phyloP scores from a whole-genome alignment of 2,888 invertebrate genomes.

The Tenthredo amoena region DNA sequence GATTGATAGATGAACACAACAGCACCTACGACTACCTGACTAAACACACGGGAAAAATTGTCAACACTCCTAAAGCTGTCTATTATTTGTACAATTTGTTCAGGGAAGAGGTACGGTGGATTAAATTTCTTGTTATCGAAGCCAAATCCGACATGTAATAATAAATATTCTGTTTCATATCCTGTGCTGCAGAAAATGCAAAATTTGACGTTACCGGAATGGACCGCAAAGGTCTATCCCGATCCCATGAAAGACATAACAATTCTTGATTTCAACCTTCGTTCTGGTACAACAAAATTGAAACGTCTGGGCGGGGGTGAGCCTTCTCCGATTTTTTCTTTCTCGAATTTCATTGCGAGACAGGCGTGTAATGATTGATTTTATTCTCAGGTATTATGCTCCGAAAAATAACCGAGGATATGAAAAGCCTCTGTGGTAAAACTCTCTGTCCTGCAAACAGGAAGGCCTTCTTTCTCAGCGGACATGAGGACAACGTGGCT shows the following conservation, averaged over 20 bases:
- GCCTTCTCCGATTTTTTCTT: not conserved
- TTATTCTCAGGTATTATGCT: slow-evolving; percentile 65
- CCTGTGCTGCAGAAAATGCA: slow-evolving; percentile 64
- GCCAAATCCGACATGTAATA: slow-evolving; percentile 33
- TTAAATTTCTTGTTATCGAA: slow-evolving; percentile 38
- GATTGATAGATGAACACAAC: slow-evolving; percentile 72
- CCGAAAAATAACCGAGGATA: slow-evolving; percentile 69
- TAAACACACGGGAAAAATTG: slow-evolving; percentile 72
- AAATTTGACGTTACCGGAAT: slow-evolving; percentile 76
- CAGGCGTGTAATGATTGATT: not conserved
- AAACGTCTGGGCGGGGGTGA: slow-evolving; percentile 76
- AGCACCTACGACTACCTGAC: slow-evolving; percentile 76
- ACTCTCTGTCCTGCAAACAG: slow-evolving; percentile 63
- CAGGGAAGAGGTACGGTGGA: slow-evolving; percentile 73
- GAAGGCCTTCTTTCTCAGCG: slow-evolving; percentile 70
- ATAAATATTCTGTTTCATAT: slow-evolving; percentile 5
- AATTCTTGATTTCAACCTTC: slow-evolving; percentile 75
- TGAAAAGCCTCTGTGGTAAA: slow-evolving; percentile 62
- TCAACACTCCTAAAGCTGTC: slow-evolving; percentile 70
- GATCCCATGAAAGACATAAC: slow-evolving; percentile 74
- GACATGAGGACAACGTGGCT: slow-evolving; percentile 71
- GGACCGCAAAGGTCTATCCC: slow-evolving; percentile 76
- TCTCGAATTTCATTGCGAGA: not conserved
- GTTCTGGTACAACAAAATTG: slow-evolving; percentile 73
- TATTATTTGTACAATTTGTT: slow-evolving; percentile 75